These are phyloP conservation scores for Hymenopus coronatus DNA, from an alignment of 2,888 invertebrate genomes.

Conservation along the genomic window DNA sequence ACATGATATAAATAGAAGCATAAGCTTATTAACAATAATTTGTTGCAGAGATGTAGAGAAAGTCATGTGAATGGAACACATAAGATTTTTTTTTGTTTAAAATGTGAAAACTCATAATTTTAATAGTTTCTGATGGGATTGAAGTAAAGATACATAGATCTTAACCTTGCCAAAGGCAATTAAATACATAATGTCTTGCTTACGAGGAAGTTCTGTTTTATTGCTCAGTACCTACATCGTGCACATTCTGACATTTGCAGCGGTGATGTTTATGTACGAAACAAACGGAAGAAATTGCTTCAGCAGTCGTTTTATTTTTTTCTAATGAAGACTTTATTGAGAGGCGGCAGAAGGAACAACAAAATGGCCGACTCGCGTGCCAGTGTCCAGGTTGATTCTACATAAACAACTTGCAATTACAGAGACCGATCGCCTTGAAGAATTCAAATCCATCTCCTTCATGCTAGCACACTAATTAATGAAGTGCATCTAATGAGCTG, in stretches of 20 bases:
- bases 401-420: neutral
- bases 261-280: neutral
- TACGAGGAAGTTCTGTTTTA: too few species aligned
- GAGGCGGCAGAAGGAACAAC: neutral
- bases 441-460: neutral
- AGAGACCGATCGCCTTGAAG: neutral
- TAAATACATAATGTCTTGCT: too few species aligned
- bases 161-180: too few species aligned
- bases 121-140: too few species aligned
- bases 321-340: neutral
- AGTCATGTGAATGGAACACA: too few species aligned
- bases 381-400: neutral
- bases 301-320: neutral
- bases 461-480: neutral
- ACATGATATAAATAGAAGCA: too few species aligned
- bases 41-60: too few species aligned
- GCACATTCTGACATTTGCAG: neutral
- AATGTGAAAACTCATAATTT: too few species aligned
- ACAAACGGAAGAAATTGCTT: neutral
- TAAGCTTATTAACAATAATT: too few species aligned
- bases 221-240: too few species aligned
- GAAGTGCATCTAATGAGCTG: neutral
- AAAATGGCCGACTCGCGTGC: neutral
- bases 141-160: too few species aligned
- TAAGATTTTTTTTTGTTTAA: too few species aligned